A percentile compares a stretch with the other conserved stretches of the same genome.
Evolutionary conservation across 1,140 invertebrate genomes (phyloP).

Genomic region (Drosophila subpulchrella): DNA sequence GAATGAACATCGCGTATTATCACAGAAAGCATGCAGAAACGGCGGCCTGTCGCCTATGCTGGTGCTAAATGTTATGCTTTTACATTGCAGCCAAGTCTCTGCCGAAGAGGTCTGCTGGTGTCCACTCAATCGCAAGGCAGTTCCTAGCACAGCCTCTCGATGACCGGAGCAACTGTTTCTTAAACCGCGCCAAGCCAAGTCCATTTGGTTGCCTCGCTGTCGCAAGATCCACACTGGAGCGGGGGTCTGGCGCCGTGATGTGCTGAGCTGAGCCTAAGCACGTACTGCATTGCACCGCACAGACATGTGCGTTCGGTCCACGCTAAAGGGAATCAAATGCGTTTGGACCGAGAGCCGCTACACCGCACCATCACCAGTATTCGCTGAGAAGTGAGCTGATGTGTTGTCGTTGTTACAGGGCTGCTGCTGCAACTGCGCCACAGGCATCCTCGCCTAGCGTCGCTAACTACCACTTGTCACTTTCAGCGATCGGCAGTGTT

Average conservation of each 20-base stretch:
- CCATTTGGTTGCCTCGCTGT: constrained; percentile 7
- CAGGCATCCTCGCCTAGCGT: constrained; percentile 48
- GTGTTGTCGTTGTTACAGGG: constrained; percentile 80
- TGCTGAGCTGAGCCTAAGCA: constrained; percentile 37
- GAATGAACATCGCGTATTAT: constrained; percentile 24
- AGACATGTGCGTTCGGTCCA: constrained; percentile 79
- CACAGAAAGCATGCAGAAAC: constrained; percentile 21
- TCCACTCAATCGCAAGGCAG: constrained; percentile 5
- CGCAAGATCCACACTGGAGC: constrained; percentile 9
- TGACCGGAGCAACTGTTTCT: constrained; percentile 12
- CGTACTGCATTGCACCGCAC: constrained; percentile 79
- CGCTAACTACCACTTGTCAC: constrained; percentile 27
- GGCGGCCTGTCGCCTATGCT: constrained; percentile 2
- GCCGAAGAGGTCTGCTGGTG: constrained; percentile 21
- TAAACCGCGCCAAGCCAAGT: constrained; percentile 7
- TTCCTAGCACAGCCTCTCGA: constrained; percentile 21
- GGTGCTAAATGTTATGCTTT: constrained; percentile 55
- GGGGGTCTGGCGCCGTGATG: constrained; percentile 21
- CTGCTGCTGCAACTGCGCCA: constrained; percentile 77
- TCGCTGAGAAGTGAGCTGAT: constrained; percentile 72
- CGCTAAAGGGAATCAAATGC: constrained; percentile 81
- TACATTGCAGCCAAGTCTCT: constrained; percentile 64
- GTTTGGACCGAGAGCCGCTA: constrained; percentile 81
- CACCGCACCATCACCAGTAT: constrained; percentile 77
- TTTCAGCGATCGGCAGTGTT: constrained; percentile 41